Percentiles rank a stretch among this genome's conserved stretches.
Conservation (phyloP, 1,140 invertebrate species). For the Dendroctonus ponderosae region DNA sequence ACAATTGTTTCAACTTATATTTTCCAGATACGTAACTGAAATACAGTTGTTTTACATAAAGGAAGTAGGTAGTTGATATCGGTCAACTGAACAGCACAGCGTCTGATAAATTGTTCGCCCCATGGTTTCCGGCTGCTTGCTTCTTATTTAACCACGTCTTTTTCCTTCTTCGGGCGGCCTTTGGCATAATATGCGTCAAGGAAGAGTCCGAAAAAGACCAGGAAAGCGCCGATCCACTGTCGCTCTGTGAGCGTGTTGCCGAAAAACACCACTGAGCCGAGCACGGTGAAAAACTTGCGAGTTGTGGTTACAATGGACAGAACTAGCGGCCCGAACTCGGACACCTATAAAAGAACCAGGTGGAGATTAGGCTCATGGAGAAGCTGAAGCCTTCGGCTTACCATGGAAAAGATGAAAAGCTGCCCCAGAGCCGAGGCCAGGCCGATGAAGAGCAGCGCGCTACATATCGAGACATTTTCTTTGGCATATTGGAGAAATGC, state of each 20-base stretch:
- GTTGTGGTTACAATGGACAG: constrained; percentile 97
- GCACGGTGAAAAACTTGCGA: constrained; percentile 96
- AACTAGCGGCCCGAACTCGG: constrained; percentile 89
- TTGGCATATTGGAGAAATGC: constrained; percentile 79
- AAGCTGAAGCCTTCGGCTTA: constrained; percentile 55
- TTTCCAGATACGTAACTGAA: no score
- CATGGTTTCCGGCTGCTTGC: no score
- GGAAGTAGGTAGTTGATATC: no score
- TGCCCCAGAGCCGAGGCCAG: constrained; percentile 88
- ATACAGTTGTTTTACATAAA: no score
- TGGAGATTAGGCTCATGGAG: neutral
- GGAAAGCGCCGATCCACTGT: constrained; percentile 86
- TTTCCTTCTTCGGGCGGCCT: constrained; percentile 44
- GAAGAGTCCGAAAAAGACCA: constrained; percentile 86
- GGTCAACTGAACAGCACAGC: no score
- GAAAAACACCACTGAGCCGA: constrained; percentile 92
- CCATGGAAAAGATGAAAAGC: constrained; percentile 94
- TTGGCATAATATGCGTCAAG: constrained; percentile 65
- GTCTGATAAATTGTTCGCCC: no score
- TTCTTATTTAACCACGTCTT: neutral
- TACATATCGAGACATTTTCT: constrained; percentile 74
- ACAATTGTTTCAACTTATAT: no score
- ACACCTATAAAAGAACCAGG: constrained; percentile 73
- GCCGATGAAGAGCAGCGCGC: constrained; percentile 74
- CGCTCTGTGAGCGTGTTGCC: constrained; percentile 76